Conservation (phyloP, 64 coral and sea anemone genomes). For the Pocillopora damicornis region DNA sequence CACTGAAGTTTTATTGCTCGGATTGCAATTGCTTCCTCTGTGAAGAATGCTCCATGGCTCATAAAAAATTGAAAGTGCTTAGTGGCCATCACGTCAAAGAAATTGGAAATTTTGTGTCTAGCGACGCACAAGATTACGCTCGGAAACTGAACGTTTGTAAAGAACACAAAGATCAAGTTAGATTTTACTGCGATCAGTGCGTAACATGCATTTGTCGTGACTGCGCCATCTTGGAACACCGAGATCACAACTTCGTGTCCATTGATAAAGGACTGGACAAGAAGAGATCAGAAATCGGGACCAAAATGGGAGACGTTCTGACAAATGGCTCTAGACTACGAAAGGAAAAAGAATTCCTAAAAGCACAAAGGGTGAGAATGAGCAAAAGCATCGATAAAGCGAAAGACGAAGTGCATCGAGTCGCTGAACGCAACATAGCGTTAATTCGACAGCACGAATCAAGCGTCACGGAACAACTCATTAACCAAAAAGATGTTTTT, state of each 20-base stretch:
- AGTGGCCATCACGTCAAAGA: constrained; percentile 9
- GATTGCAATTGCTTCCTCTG: not conserved
- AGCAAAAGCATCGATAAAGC: not conserved
- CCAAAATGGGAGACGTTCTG: not conserved
- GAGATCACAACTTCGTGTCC: not conserved
- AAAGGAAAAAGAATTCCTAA: not conserved
- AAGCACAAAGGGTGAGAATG: not conserved
- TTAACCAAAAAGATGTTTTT: not conserved
- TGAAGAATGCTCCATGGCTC: not conserved
- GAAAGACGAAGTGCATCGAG: not conserved
- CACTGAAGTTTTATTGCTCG: constrained; percentile 5
- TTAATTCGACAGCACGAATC: constrained; percentile 17
- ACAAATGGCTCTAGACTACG: not conserved
- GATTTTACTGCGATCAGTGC: constrained; percentile 11
- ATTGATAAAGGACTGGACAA: not conserved
- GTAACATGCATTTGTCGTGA: constrained; percentile 18
- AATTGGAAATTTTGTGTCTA: not conserved
- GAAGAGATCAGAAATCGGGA: not conserved
- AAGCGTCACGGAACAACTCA: not conserved
- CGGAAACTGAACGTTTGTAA: not conserved
- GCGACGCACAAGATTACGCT: constrained; percentile 16
- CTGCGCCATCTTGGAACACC: constrained; percentile 13
- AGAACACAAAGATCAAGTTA: not conserved
- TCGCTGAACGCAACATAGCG: not conserved
- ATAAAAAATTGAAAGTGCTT: not conserved